phyloP scores from a whole-genome alignment of 2,888 invertebrate genomes.

The Eucriotettix oculatus region DNA sequence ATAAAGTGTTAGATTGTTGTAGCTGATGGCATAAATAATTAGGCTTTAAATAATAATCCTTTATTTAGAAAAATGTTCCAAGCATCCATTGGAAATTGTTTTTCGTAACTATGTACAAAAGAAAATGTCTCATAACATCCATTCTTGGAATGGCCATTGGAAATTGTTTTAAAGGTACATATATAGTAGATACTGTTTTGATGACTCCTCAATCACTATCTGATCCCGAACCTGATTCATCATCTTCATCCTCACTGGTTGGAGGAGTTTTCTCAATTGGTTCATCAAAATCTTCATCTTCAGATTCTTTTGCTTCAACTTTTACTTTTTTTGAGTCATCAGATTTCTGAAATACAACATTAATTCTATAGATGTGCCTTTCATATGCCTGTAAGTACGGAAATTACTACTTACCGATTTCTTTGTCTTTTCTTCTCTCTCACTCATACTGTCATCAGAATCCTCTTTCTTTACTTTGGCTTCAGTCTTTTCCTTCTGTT shows the following conservation, averaged over 20 bases:
- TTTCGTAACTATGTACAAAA: too few relatives aligned
- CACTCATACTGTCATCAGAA: background rate
- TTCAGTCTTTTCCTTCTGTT: background rate
- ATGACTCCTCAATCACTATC: slow-evolving; percentile 4
- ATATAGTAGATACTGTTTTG: too few relatives aligned
- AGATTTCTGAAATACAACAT: slow-evolving; percentile 37
- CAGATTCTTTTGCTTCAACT: slow-evolving; percentile 13
- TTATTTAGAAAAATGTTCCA: too few relatives aligned
- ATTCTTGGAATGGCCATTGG: too few relatives aligned
- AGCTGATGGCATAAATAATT: too few relatives aligned
- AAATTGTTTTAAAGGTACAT: too few relatives aligned
- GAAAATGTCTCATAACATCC: too few relatives aligned
- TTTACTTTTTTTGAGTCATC: slow-evolving; percentile 1
- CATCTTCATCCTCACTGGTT: slow-evolving; percentile 24
- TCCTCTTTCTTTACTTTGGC: slow-evolving; percentile 2
- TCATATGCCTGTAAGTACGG: slow-evolving; percentile 8
- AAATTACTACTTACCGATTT: slow-evolving; percentile 2
- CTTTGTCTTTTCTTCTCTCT: slow-evolving; percentile 4
- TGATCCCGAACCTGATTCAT: slow-evolving; percentile 15
- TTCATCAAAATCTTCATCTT: slow-evolving; percentile 20
- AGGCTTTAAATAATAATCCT: too few relatives aligned
- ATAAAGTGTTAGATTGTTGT: too few relatives aligned
- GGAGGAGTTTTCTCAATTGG: slow-evolving; percentile 23
- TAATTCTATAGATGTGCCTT: slow-evolving; percentile 18
- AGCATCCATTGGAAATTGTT: too few relatives aligned